Evolutionary conservation across 2,888 invertebrate genomes (phyloP), one percentile per base, ranked within the genome.

Genomic region (Leptinotarsa haldemani): DNA sequence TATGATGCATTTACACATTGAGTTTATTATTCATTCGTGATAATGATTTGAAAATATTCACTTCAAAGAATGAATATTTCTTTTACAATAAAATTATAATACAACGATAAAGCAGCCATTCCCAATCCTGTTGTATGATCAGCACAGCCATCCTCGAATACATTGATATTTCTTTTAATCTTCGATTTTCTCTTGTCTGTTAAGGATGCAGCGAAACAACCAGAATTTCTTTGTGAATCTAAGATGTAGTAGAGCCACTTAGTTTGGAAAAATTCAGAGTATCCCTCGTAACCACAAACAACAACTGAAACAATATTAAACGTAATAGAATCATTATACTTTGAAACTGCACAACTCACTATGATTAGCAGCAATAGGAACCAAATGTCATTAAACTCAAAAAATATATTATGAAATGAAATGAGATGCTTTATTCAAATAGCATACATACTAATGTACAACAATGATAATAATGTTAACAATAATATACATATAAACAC

Each of bases 121-220:
- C 82, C 84, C 12, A 84, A 69, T 20, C 83, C 83, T 16, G 83
- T 84, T 1, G 83, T 83, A 65, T 84, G 84, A 73, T 84, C 84
- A 15, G 80, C 80, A 70, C 84, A 84, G 20, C 83, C 83, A 73
- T 84, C 83, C 52, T 80, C 77, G 30, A 81, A 81, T 56, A 78
- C 70, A 65, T 77, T 77, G 15, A 74, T 79, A 16, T 77, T 69
- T 40, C 81, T 78, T 67, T 81, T 84, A 2, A 77, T 79, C 66
- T 79, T 78, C 4, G 77, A 74, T 73, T 81, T 81, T 40, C 75
- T 53, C 46, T 73, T 13, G n/a, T 80, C 79, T 5, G 56, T 75
- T 9, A 80, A 48, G n/a, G 52, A 64, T 25, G 77, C 79, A 1
- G 80, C 65, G 68, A 82, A 84, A 70, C 84, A 84, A 2, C 84